Percentiles rank a stretch among this genome's conserved stretches.
Conservation (phyloP, 1,140 invertebrate genomes). For the Amyelois transitella region DNA sequence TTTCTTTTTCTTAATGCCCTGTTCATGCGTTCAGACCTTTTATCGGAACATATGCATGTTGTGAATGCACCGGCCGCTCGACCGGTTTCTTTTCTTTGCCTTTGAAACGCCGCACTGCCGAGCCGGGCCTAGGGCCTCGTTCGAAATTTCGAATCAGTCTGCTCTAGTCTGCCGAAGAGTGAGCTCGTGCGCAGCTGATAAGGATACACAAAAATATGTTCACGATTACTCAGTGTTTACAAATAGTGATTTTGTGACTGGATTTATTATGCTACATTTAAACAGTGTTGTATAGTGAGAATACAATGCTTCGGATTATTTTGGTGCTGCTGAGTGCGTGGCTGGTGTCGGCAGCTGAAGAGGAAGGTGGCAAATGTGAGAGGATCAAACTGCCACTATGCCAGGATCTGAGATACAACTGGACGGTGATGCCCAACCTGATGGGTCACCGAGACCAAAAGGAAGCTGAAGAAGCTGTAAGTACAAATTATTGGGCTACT, state of each 20-base stretch:
- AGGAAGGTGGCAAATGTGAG: slow-evolving; percentile 81
- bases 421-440: slow-evolving; percentile 91
- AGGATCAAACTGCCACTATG: slow-evolving; percentile 87
- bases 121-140: no score
- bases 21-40: slow-evolving; percentile 61
- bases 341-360: slow-evolving; percentile 52
- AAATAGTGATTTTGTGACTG: slow-evolving; percentile 48
- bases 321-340: slow-evolving; percentile 42
- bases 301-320: slow-evolving; percentile 53
- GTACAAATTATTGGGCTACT: slow-evolving; percentile 27
- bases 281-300: slow-evolving; percentile 35
- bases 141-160: slow-evolving; percentile 59
- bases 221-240: slow-evolving; percentile 40
- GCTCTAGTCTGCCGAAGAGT: slow-evolving; percentile 22
- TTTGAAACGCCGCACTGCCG: slow-evolving; percentile 60
- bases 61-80: slow-evolving; percentile 47
- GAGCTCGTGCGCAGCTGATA: slow-evolving; percentile 18
- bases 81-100: slow-evolving; percentile 61
- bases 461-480: slow-evolving; percentile 83
- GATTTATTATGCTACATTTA: slow-evolving; percentile 48
- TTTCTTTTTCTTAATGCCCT: slow-evolving; percentile 58
- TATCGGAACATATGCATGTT: slow-evolving; percentile 62
- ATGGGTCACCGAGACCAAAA: slow-evolving; percentile 85
- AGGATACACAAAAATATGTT: slow-evolving; percentile 25
- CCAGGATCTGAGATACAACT: slow-evolving; percentile 88